Percentiles rank a stretch among this genome's conserved stretches.
phyloP scores from a whole-genome alignment of 2,888 invertebrate genomes.

The Atethmia centrago region DNA sequence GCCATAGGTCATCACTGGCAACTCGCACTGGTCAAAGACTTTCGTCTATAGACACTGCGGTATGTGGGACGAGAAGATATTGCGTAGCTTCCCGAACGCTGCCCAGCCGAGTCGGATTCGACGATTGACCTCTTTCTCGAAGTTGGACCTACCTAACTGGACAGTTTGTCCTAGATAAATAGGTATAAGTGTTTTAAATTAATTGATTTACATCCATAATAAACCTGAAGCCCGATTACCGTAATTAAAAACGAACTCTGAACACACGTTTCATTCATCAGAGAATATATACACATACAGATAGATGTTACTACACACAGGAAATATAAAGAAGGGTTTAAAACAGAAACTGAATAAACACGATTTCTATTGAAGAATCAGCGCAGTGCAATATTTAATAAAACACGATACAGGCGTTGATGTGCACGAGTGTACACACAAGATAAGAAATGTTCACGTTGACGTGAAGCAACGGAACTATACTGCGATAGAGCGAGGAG shows the following conservation, averaged over 20 bases:
- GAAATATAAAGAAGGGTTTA: neutral
- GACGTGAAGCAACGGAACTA: slow-evolving; percentile 34
- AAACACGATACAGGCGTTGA: slow-evolving; percentile 7
- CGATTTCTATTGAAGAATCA: slow-evolving; percentile 21
- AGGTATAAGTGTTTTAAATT: neutral
- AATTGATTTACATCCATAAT: neutral
- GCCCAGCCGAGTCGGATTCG: too few species aligned
- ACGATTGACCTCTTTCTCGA: too few species aligned
- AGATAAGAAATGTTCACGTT: slow-evolving; percentile 35
- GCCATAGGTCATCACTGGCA: too few species aligned
- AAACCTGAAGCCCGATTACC: neutral
- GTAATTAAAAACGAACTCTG: neutral
- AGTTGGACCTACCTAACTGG: too few species aligned
- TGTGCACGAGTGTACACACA: slow-evolving; percentile 38
- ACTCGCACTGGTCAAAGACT: too few species aligned
- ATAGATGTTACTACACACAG: neutral
- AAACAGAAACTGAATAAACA: neutral
- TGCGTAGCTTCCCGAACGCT: too few species aligned
- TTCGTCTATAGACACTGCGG: too few species aligned
- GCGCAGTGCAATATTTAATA: slow-evolving; percentile 28
- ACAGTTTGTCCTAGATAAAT: too few species aligned
- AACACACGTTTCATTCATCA: neutral
- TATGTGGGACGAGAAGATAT: too few species aligned
- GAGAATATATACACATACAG: neutral
- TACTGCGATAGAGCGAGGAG: slow-evolving; percentile 19